phyloP scores from a whole-genome alignment of 2,888 invertebrate species.

The Ectobius pallidus region DNA sequence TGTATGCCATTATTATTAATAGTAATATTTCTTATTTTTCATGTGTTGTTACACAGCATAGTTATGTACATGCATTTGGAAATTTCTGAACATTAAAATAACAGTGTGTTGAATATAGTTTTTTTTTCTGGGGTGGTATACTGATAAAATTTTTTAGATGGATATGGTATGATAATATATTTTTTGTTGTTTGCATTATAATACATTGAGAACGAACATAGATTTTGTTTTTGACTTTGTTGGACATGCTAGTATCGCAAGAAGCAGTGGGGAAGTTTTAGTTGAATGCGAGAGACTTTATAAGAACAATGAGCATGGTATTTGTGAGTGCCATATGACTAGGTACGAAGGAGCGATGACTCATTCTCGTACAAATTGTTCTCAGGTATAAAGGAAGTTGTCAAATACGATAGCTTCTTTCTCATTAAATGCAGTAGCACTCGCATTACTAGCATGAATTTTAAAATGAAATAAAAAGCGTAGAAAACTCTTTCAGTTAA shows the following conservation, averaged over 20 bases:
- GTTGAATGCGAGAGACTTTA: too few species aligned
- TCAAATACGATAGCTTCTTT: slow-evolving; percentile 23
- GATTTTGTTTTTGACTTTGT: background rate
- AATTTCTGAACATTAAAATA: background rate
- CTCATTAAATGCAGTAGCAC: slow-evolving; percentile 16
- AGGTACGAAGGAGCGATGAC: slow-evolving; percentile 13
- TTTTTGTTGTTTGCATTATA: slow-evolving; percentile 31
- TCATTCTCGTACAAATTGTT: slow-evolving; percentile 35
- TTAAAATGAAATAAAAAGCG: background rate
- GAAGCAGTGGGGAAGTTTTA: too few species aligned
- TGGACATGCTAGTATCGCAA: slow-evolving; percentile 11
- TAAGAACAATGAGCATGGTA: slow-evolving; percentile 25
- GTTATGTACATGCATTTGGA: slow-evolving; percentile 6
- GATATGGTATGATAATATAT: slow-evolving; percentile 10
- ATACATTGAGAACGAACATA: slow-evolving; percentile 6
- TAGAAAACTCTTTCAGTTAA: too few species aligned
- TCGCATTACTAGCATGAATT: slow-evolving; percentile 4
- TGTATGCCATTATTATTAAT: slow-evolving; percentile 16
- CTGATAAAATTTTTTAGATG: slow-evolving; percentile 13
- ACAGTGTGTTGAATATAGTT: slow-evolving; percentile 4
- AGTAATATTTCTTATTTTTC: background rate
- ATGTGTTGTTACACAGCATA: background rate
- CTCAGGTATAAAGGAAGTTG: slow-evolving; percentile 36
- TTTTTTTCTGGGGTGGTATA: slow-evolving; percentile 14
- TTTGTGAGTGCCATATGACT: slow-evolving; percentile 26